Base-by-base conservation (phyloP, 2,113 vertebrate species). In the Rhinoderma darwinii region DNA sequence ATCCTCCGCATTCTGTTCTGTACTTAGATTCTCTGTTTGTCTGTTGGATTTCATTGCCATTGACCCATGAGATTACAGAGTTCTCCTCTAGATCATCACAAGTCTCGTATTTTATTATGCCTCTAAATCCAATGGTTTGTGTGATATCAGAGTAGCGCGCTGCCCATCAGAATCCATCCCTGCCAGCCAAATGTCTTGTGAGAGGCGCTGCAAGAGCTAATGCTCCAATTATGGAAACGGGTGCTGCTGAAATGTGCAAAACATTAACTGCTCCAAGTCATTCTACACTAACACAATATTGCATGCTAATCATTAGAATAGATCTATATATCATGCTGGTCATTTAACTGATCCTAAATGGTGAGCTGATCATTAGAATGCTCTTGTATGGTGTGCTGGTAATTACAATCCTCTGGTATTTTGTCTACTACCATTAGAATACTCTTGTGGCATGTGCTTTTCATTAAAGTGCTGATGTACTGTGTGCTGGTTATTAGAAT, bases 61-160 rank as follows among this genome's bases (percentile, higher is more conserved):
- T 56, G 30, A 35, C 44, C 50, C 17, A 25, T 79, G 76, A 18
- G 27, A 35, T 54, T 56, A 22, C 30, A 35, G 32, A n/a, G 6
- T 1, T 73, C 4, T 73, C 3, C 9, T 39, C 30, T 73, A 73
- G 30, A 79, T 54, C 75, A 78, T 56, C 50, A 2, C 18, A 32
- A 18, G 1, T 10, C 27, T 37, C 6, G 11, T 47, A 75, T 75
- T 50, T 32, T 27, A 7, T 79, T 32, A 56, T 22, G 5, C 20
- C 27, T 32, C 30, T 32, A 79, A 56, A 79, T 79, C 50, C 50
- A 56, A 56, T 79, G 54, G 50, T 56, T 27, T 32, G 47, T 54
- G 76, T 79, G 72, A 44, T 75, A 75, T 2, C 39, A 47, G 39
- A 75, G 20, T 14, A 14, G n/a, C 75, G 6, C 5, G 4, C 15